Conservation (phyloP, 1,140 invertebrate genomes). For the Aphis gossypii region DNA sequence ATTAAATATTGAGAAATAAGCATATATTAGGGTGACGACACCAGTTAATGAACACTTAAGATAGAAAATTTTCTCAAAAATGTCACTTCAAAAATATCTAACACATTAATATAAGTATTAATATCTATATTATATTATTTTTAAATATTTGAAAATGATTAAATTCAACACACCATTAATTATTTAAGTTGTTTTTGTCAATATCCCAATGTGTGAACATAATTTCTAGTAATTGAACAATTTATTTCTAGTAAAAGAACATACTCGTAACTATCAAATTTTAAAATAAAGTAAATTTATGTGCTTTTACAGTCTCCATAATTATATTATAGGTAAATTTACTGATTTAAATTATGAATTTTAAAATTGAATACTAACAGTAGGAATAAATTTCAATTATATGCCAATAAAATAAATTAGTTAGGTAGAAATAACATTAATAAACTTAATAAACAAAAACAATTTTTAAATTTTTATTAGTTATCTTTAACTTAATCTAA, state of each 20-base stretch:
- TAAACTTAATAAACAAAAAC: neutral
- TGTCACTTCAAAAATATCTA: too few species aligned
- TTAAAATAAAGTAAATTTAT: neutral
- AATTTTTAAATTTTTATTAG: neutral
- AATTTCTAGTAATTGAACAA: slow-evolving; percentile 9
- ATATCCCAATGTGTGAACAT: neutral
- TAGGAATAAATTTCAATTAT: neutral
- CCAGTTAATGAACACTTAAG: too few species aligned
- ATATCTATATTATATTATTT: too few species aligned
- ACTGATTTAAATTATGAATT: neutral
- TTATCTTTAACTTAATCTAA: neutral
- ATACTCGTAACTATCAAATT: neutral
- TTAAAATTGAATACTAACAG: neutral
- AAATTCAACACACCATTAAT: too few species aligned
- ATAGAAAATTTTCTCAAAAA: too few species aligned
- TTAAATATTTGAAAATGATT: too few species aligned
- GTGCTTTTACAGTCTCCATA: neutral
- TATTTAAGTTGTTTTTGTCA: too few species aligned
- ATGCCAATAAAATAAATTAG: neutral
- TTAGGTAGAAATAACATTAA: neutral
- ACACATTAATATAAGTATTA: too few species aligned
- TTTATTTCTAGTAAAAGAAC: neutral
- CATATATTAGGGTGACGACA: too few species aligned
- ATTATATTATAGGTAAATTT: neutral
- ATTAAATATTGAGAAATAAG: too few species aligned